These are phyloP conservation scores for Penaeus indicus DNA, from an alignment of 1,140 invertebrate species.

Conservation along the genomic window DNA sequence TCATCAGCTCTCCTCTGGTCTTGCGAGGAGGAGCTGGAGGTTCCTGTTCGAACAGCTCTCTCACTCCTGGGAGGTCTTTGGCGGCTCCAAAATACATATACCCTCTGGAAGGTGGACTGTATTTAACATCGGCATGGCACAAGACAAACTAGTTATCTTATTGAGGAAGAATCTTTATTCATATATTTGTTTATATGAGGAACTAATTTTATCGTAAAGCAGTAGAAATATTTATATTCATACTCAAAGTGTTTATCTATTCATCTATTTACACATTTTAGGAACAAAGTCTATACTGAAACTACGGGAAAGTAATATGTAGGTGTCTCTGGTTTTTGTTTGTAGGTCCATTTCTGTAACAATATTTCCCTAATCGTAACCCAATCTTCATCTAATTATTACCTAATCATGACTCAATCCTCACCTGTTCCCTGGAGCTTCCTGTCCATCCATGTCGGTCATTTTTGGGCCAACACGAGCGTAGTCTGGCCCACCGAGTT, in stretches of 20 bases:
- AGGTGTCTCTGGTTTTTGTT: no score
- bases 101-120: conserved; percentile 74
- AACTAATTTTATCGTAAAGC: no score
- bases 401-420: background rate
- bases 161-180: no score
- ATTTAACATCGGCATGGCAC: background rate
- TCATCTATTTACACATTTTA: no score
- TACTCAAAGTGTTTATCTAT: no score
- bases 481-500: conserved; percentile 96
- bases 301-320: no score
- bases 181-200: no score
- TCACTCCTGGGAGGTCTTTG: conserved; percentile 96
- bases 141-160: no score
- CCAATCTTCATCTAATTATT: background rate
- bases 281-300: no score
- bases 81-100: conserved; percentile 99
- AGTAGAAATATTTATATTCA: no score
- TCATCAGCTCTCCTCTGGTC: conserved; percentile 96
- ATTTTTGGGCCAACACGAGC: conserved; percentile 91
- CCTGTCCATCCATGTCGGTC: conserved; percentile 95
- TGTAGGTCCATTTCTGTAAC: no score
- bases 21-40: conserved; percentile 89
- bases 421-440: conserved; percentile 91
- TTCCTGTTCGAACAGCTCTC: conserved; percentile 97
- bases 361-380: no score